Evolutionary conservation across 2,888 invertebrate genomes (phyloP).

Genomic region (Fragum fragum): DNA sequence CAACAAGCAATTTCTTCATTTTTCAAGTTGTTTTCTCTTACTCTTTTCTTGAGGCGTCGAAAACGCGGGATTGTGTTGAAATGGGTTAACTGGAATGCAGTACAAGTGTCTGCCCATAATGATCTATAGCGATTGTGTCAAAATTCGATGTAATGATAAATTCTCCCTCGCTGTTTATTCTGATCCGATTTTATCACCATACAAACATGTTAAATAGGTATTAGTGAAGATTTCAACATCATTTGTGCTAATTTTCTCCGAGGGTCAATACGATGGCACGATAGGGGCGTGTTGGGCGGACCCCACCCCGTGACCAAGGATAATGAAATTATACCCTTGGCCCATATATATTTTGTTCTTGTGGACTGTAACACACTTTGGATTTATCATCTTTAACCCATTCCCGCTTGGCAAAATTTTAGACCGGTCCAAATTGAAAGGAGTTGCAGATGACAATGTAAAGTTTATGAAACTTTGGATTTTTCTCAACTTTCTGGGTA

Average conservation of each 20-base stretch:
- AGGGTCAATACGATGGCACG: constrained; percentile 1
- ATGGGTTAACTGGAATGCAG: neutral
- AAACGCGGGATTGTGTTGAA: too few relatives aligned
- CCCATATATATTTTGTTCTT: neutral
- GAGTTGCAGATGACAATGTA: too few relatives aligned
- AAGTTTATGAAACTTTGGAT: too few relatives aligned
- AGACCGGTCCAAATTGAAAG: too few relatives aligned
- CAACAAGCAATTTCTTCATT: too few relatives aligned
- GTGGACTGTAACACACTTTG: too few relatives aligned
- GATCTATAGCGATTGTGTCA: constrained; percentile 23
- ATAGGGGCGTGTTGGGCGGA: constrained; percentile 1
- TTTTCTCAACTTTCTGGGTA: too few relatives aligned
- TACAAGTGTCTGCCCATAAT: constrained; percentile 17
- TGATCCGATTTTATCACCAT: constrained; percentile 11
- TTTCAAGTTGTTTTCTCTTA: too few relatives aligned
- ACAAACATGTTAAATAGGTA: constrained; percentile 28
- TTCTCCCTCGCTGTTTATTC: constrained; percentile 1
- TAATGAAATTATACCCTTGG: neutral
- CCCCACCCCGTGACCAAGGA: neutral
- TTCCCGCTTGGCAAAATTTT: too few relatives aligned
- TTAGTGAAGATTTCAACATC: constrained; percentile 10
- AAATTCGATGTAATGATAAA: constrained; percentile 27
- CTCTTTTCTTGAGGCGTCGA: too few relatives aligned
- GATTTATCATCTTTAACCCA: too few relatives aligned
- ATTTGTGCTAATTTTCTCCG: constrained; percentile 26